phyloP scores from a whole-genome alignment of 2,888 invertebrate species.

The Atethmia centrago region DNA sequence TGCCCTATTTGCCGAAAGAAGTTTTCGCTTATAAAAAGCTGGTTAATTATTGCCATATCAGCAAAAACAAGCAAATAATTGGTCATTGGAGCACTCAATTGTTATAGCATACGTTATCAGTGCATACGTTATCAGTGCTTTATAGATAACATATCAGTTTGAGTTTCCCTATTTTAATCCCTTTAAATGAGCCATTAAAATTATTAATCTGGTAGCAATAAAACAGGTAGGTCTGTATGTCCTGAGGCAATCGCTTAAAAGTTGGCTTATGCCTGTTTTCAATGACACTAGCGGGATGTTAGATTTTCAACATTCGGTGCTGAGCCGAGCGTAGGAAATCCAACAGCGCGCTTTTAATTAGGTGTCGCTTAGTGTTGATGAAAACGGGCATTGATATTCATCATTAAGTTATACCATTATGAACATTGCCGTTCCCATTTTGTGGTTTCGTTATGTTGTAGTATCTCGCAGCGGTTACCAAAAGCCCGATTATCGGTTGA shows the following conservation, averaged over 20 bases:
- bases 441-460: slow-evolving; percentile 43
- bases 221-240: neutral
- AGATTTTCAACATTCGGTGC: neutral
- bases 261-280: neutral
- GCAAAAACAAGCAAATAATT: neutral
- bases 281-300: neutral
- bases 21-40: no score
- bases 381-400: slow-evolving; percentile 10
- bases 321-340: neutral
- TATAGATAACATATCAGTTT: neutral
- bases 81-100: neutral
- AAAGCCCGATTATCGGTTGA: slow-evolving; percentile 41
- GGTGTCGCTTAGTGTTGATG: neutral
- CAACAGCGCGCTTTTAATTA: neutral
- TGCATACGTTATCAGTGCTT: neutral
- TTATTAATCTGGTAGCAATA: neutral
- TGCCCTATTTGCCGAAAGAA: no score
- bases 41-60: no score
- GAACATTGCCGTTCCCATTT: slow-evolving; percentile 45
- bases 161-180: neutral
- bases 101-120: neutral
- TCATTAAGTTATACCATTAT: slow-evolving; percentile 52
- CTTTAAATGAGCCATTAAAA: slow-evolving; percentile 3
- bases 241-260: slow-evolving; percentile 10
- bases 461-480: slow-evolving; percentile 36